Evolutionary conservation across 2,113 vertebrate species (phyloP).

Genomic region (Larimichthys polyactis): DNA sequence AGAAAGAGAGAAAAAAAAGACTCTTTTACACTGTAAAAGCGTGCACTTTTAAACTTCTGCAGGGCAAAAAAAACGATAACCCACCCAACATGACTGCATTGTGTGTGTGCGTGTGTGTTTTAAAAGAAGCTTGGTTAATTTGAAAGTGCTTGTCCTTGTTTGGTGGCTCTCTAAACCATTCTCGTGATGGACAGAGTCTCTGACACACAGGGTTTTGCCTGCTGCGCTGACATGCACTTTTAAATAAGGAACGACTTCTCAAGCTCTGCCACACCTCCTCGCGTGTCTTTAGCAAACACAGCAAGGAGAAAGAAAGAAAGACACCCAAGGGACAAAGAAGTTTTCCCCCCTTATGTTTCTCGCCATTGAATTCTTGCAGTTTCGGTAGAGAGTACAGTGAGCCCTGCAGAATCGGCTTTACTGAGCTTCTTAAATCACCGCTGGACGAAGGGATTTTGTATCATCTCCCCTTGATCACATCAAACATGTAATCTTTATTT

Average conservation of each 20-base stretch:
- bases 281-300: slow-evolving; percentile 68
- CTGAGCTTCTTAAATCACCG: slow-evolving; percentile 42
- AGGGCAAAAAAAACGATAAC: slow-evolving; percentile 76
- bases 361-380: not conserved
- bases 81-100: slow-evolving; percentile 54
- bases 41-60: slow-evolving; percentile 80
- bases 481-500: slow-evolving; percentile 46
- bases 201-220: slow-evolving; percentile 63
- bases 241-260: slow-evolving; percentile 65
- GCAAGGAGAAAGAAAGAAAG: slow-evolving; percentile 67
- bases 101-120: slow-evolving; percentile 45
- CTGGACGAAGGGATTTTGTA: slow-evolving; percentile 55
- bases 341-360: slow-evolving; percentile 45
- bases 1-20: slow-evolving; percentile 51
- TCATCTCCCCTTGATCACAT: slow-evolving; percentile 48
- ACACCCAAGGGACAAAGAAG: slow-evolving; percentile 63
- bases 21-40: slow-evolving; percentile 68
- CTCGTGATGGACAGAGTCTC: slow-evolving; percentile 63
- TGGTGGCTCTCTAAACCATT: slow-evolving; percentile 52
- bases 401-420: slow-evolving; percentile 3
- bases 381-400: slow-evolving; percentile 17
- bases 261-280: slow-evolving; percentile 61
- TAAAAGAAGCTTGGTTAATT: slow-evolving; percentile 70
- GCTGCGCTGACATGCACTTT: slow-evolving; percentile 61
- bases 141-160: slow-evolving; percentile 77